Evolutionary conservation across 2,113 vertebrate species (phyloP).

Genomic region (Austrofundulus limnaeus): DNA sequence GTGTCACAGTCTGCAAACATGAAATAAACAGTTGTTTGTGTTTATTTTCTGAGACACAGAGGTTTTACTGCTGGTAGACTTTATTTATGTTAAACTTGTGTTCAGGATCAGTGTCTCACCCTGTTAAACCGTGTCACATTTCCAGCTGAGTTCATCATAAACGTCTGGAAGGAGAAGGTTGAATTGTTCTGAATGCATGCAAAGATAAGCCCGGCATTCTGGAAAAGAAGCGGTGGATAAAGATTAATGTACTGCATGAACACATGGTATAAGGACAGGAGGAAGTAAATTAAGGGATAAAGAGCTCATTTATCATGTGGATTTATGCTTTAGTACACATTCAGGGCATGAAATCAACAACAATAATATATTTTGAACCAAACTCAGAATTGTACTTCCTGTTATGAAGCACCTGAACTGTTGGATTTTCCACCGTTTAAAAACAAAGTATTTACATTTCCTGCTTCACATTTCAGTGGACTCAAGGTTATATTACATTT

Average conservation of each 20-base stretch:
- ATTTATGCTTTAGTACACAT: too few species aligned
- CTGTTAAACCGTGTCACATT: rapidly evolving
- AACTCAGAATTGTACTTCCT: too few species aligned
- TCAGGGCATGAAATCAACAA: too few species aligned
- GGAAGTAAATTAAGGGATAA: neutral
- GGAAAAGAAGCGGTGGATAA: slow-evolving; percentile 1
- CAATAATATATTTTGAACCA: too few species aligned
- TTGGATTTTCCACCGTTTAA: too few species aligned
- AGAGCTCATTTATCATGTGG: too few species aligned
- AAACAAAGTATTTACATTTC: too few species aligned
- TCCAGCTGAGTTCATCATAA: rapidly evolving
- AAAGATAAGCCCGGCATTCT: slow-evolving; percentile 23
- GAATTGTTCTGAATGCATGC: slow-evolving; percentile 25
- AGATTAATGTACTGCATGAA: neutral
- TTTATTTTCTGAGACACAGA: neutral
- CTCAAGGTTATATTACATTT: neutral
- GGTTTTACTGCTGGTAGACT: too few species aligned
- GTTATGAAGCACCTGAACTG: too few species aligned
- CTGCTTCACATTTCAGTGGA: neutral
- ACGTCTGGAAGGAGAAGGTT: neutral
- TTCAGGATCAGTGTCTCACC: slow-evolving; percentile 20
- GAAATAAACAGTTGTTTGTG: neutral
- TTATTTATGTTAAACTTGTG: neutral
- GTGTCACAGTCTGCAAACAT: neutral
- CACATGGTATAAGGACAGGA: neutral